Evolutionary conservation across 2,797 vertebrate genomes (phyloP), one percentile per base, ranked within the genome.

Genomic region (Tenualosa ilisha): DNA sequence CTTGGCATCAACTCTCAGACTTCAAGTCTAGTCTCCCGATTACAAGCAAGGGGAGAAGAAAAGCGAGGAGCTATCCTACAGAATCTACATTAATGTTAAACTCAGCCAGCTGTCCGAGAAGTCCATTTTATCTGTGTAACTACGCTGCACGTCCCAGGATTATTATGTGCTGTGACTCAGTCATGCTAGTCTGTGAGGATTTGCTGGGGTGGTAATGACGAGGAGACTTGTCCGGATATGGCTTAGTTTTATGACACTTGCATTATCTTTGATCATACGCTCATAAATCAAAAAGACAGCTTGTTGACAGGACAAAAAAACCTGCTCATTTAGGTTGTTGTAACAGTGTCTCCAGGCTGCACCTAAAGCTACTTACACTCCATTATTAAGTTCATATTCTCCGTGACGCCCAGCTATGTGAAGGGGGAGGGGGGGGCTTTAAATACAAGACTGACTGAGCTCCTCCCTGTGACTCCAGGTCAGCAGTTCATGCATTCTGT

Each of bases 401-500:
- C 81, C 82, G 53, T 85, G 85, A 86, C 88, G 65, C 65, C 61
- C 85, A 86, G 85, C 83, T 87, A 84, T 75, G 22, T 20, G 63
- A 81, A 51, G 88, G 86, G 85, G 88, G 88, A 46, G 86, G 84
- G 86, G 87, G 86, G 81, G 46, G 50, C 20, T n/a, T 17, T n/a
- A 20, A 15, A 43, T 20, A 79, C 72, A 46, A 22, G 72, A 46
- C 72, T 79, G 72, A 79, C 37, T 79, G 40, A 79, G 37, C 72
- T 79, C 72, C 72, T 46, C 72, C 72, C 37, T 43, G 26, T 83
- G 31, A 85, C 89, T 90, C 88, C 37, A 13, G 88, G 89, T 90
- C 90, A 89, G 85, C 84, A 88, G 90, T 91, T 91, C 88, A 90
- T 49, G 84, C 88, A 81, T 86, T 90, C 85, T 87, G 85, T 89